Percentiles rank a stretch among this genome's conserved stretches.
phyloP scores from a whole-genome alignment of 2,113 vertebrate species.

The Mirza zaza region DNA sequence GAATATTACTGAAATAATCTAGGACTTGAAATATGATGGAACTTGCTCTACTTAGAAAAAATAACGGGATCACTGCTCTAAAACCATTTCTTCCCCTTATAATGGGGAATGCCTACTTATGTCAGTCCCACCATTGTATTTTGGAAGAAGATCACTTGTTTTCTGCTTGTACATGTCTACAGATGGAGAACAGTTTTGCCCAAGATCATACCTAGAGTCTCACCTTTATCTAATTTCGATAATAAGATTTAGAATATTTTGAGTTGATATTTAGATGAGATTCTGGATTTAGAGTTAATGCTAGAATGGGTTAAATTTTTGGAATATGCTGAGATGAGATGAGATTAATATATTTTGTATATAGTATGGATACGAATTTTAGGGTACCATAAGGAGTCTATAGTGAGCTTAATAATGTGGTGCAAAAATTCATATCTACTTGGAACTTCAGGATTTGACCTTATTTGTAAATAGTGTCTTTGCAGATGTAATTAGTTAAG shows the following conservation, averaged over 20 bases:
- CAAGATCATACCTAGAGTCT: not conserved
- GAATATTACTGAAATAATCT: not conserved
- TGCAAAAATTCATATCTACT: not conserved
- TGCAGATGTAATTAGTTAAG: not conserved
- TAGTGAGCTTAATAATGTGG: not conserved
- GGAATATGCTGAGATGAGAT: rapidly evolving
- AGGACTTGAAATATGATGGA: not conserved
- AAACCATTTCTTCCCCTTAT: not conserved
- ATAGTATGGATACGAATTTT: not conserved
- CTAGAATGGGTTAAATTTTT: not conserved
- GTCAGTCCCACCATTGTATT: not conserved
- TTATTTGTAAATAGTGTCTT: not conserved
- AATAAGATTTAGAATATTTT: not conserved
- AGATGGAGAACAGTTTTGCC: not conserved
- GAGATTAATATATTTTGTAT: not conserved
- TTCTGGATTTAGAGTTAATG: not conserved
- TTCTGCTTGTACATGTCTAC: not conserved
- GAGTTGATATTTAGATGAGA: not conserved
- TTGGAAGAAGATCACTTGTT: not conserved
- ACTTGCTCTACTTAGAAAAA: not conserved
- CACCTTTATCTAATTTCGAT: not conserved
- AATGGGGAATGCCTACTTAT: not conserved
- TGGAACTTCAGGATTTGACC: not conserved
- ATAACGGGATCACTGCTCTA: too few species aligned
- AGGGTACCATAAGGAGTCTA: not conserved